Evolutionary conservation across 2,888 invertebrate genomes (phyloP).

Genomic region (Acrobasis repandana): DNA sequence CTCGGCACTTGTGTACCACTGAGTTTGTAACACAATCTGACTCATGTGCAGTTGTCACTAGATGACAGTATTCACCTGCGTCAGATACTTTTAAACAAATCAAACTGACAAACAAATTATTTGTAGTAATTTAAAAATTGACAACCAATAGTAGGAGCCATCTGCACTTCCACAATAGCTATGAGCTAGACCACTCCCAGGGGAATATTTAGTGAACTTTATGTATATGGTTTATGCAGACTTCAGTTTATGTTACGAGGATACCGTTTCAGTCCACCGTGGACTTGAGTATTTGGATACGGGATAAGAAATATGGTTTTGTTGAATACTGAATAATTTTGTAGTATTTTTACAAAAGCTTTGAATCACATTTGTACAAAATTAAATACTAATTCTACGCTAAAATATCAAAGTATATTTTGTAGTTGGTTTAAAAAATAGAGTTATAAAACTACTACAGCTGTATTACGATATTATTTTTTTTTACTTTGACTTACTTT

Average conservation of each 20-base stretch:
- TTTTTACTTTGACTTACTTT: too few relatives aligned
- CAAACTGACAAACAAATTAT: too few relatives aligned
- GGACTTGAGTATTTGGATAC: slow-evolving; percentile 38
- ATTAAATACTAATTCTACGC: too few relatives aligned
- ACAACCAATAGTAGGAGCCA: slow-evolving; percentile 41
- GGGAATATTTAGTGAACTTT: slow-evolving; percentile 79
- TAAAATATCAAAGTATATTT: too few relatives aligned
- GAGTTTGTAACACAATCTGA: too few relatives aligned
- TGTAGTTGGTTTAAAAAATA: too few relatives aligned
- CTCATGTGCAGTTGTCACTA: too few relatives aligned
- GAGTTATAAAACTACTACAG: too few relatives aligned
- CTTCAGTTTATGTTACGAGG: slow-evolving; percentile 63
- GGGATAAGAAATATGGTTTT: slow-evolving; percentile 33
- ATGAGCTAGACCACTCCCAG: slow-evolving; percentile 57
- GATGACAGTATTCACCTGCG: too few relatives aligned
- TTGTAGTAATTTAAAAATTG: neutral
- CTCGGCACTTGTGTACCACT: too few relatives aligned
- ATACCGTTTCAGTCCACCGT: slow-evolving; percentile 60
- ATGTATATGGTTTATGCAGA: slow-evolving; percentile 51
- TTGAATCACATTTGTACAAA: neutral
- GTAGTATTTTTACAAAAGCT: neutral
- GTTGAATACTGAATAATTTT: neutral
- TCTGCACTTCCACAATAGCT: slow-evolving; percentile 44
- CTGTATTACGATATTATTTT: too few relatives aligned
- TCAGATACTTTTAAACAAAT: too few relatives aligned